Conservation (phyloP, 1,140 invertebrate genomes). For the Anastrepha obliqua region DNA sequence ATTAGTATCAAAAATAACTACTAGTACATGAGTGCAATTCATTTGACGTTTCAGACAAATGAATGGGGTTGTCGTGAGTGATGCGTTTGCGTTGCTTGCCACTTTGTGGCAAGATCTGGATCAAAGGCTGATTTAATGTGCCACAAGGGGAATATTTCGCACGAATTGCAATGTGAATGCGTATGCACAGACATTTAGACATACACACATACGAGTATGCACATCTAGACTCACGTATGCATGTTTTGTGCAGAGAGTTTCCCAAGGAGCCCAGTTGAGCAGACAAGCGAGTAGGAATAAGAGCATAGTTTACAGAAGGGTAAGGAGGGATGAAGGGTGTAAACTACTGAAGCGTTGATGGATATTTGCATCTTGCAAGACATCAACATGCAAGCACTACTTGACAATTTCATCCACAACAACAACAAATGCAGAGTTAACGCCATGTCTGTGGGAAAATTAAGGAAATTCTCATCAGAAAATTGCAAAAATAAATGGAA, state of each 20-base stretch:
- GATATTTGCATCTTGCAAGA: slow-evolving; percentile 39
- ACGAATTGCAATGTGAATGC: background rate
- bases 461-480: no score
- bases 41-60: slow-evolving; percentile 12
- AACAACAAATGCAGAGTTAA: background rate
- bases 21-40: background rate
- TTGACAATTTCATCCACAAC: background rate
- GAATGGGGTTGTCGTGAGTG: slow-evolving; percentile 16
- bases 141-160: slow-evolving; percentile 19
- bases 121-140: slow-evolving; percentile 46
- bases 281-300: background rate
- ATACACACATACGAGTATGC: background rate
- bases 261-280: background rate
- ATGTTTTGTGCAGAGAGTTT: background rate
- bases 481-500: no score
- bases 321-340: background rate
- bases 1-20: background rate
- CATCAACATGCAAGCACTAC: background rate
- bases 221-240: background rate
- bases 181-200: no score
- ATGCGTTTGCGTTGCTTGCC: background rate
- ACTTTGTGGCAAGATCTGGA: background rate
- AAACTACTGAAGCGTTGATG: slow-evolving; percentile 4
- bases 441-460: background rate
- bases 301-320: no score